phyloP scores from a whole-genome alignment of 2,888 invertebrate genomes.

The Synanthedon vespiformis region DNA sequence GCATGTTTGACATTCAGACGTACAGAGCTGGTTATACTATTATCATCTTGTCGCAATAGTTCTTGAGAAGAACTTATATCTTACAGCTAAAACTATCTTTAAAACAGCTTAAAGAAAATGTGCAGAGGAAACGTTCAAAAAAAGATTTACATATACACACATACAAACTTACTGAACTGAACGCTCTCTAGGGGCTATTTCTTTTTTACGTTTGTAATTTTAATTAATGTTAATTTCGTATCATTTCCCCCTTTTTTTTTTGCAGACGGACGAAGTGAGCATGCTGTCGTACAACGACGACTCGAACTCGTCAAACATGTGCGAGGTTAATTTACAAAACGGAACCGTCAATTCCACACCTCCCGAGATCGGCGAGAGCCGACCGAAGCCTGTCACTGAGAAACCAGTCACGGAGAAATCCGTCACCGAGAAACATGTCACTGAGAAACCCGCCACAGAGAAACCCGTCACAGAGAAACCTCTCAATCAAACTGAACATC shows the following conservation, averaged over 20 bases:
- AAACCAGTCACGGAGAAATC: conserved; percentile 9
- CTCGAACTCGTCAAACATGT: conserved; percentile 58
- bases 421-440: conserved; percentile 14
- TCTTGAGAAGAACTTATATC: no score
- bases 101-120: no score
- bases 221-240: no score
- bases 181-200: no score
- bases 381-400: conserved; percentile 6
- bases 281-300: conserved; percentile 57
- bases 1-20: no score
- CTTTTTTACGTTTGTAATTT: no score
- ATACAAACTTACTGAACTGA: no score
- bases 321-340: conserved; percentile 45
- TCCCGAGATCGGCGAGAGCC: conserved; percentile 10
- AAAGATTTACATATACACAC: no score
- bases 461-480: conserved; percentile 20
- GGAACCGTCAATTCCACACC: conserved; percentile 14
- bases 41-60: no score
- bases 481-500: conserved; percentile 14
- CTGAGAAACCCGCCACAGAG: conserved; percentile 8
- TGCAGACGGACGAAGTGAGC: conserved; percentile 55
- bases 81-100: no score
- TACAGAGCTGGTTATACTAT: no score
- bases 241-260: background rate
- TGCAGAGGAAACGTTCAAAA: no score